Evolutionary conservation across 2,888 invertebrate genomes (phyloP).

Genomic region (Hedychridium roseum): DNA sequence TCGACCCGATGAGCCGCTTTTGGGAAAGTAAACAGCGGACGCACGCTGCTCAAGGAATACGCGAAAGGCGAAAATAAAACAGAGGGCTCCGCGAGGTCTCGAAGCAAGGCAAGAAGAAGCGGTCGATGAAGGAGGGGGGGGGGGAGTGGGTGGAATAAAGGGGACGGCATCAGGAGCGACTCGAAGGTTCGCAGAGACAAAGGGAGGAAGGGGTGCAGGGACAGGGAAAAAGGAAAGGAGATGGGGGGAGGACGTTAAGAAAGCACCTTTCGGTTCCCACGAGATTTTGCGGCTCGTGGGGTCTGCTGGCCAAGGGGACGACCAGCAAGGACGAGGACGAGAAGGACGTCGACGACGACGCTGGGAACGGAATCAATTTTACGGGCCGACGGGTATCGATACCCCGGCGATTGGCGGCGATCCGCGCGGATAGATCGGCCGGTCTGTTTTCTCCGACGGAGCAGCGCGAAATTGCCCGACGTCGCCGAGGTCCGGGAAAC

Average conservation of each 20-base stretch:
- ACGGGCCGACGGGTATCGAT: conserved; percentile 47
- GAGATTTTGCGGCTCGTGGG: conserved; percentile 51
- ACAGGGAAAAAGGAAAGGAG: neutral
- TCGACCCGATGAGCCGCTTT: conserved; percentile 30
- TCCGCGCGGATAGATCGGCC: conserved; percentile 25
- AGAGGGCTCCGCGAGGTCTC: too few relatives aligned
- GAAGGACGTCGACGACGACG: conserved; percentile 22
- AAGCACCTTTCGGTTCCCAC: conserved; percentile 50
- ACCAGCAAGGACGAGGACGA: conserved; percentile 34
- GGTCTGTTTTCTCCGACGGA: conserved; percentile 13
- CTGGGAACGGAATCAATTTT: conserved; percentile 52
- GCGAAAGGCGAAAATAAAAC: too few relatives aligned
- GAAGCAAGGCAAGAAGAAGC: conserved; percentile 5
- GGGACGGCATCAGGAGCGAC: too few relatives aligned
- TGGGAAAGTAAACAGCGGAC: conserved; percentile 36
- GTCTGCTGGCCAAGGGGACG: too few relatives aligned
- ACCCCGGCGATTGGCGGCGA: conserved; percentile 38
- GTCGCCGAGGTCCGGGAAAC: too few relatives aligned
- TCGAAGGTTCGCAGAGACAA: too few relatives aligned
- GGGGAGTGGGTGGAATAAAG: conserved; percentile 13
- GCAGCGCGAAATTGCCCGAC: conserved; percentile 28
- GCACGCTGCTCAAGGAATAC: too few relatives aligned
- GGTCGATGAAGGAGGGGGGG: conserved; percentile 12
- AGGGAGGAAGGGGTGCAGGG: conserved; percentile 3
- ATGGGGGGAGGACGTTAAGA: conserved; percentile 12